These are phyloP conservation scores for Fundulus diaphanus DNA, from an alignment of 2,797 vertebrate genomes.

Conservation along the genomic window DNA sequence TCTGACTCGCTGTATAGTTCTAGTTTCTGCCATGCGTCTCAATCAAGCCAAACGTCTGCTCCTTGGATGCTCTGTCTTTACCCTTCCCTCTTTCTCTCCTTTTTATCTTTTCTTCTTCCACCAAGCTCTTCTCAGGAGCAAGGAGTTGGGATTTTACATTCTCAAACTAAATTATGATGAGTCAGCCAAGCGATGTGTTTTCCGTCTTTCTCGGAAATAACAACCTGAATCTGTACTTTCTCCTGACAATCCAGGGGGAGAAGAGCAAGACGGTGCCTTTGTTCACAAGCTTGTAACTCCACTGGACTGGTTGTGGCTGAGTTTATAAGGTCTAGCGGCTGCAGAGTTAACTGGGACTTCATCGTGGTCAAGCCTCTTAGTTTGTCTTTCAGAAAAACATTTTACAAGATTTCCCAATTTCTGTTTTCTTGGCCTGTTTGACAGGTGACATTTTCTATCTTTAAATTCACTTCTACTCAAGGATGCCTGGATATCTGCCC, in stretches of 20 bases:
- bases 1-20: constrained; percentile 70
- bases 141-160: constrained; percentile 57
- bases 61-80: constrained; percentile 45
- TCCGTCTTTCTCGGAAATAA: constrained; percentile 63
- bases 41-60: constrained; percentile 76
- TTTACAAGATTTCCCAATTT: constrained; percentile 32
- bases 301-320: constrained; percentile 58
- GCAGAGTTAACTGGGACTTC: constrained; percentile 71
- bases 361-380: constrained; percentile 45
- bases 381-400: constrained; percentile 50
- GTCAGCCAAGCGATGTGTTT: constrained; percentile 77
- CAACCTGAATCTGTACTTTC: constrained; percentile 67
- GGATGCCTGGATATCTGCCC: constrained; percentile 5
- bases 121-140: constrained; percentile 50
- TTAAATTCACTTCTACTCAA: constrained; percentile 5
- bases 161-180: constrained; percentile 77
- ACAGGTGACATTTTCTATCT: constrained; percentile 38
- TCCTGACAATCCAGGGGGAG: constrained; percentile 72
- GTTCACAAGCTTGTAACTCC: constrained; percentile 69
- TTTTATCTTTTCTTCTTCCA: constrained; percentile 10
- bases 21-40: constrained; percentile 75
- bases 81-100: constrained; percentile 24
- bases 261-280: constrained; percentile 63
- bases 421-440: constrained; percentile 20
- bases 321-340: constrained; percentile 66